A percentile compares a stretch with the other conserved stretches of the same genome.
These are phyloP conservation scores for Stylophora pistillata DNA, from an alignment of 64 coral and sea anemone species.

Conservation along the genomic window DNA sequence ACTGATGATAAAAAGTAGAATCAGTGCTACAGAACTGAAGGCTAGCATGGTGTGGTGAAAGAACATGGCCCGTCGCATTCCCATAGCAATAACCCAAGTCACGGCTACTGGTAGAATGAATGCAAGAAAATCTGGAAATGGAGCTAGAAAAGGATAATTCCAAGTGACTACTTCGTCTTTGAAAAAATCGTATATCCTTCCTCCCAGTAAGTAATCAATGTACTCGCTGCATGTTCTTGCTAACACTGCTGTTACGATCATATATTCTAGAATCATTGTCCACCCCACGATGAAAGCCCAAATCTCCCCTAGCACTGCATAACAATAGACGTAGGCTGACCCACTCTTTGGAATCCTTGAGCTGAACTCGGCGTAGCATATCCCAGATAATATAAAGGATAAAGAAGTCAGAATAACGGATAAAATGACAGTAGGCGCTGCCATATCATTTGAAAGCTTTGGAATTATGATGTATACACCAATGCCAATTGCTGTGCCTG, in stretches of 20 bases:
- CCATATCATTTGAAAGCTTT: slow-evolving; percentile 8
- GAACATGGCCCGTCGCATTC: background rate
- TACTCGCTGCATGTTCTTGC: slow-evolving; percentile 42
- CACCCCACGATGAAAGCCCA: slow-evolving; percentile 51
- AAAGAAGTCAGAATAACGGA: slow-evolving; percentile 10
- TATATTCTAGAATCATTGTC: slow-evolving; percentile 37
- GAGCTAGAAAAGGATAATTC: slow-evolving; percentile 20
- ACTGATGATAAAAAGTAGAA: slow-evolving; percentile 28
- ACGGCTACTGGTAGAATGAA: background rate
- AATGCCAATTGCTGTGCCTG: slow-evolving; percentile 32
- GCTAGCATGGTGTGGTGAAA: background rate
- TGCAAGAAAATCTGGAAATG: slow-evolving; percentile 40
- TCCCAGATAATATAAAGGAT: slow-evolving; percentile 23
- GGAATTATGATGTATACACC: slow-evolving; percentile 37
- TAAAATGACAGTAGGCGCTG: slow-evolving; percentile 24
- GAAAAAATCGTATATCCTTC: slow-evolving; percentile 13
- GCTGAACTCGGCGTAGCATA: slow-evolving; percentile 53
- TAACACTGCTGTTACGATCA: slow-evolving; percentile 18
- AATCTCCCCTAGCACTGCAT: slow-evolving; percentile 34
- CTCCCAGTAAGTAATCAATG: slow-evolving; percentile 28
- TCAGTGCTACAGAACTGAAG: slow-evolving; percentile 16
- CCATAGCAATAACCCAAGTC: slow-evolving; percentile 5
- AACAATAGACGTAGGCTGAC: slow-evolving; percentile 43
- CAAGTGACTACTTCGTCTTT: slow-evolving; percentile 14
- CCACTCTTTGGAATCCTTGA: slow-evolving; percentile 50